Base-by-base conservation (phyloP, 2,888 invertebrate species). In the Platypus cylindrus region DNA sequence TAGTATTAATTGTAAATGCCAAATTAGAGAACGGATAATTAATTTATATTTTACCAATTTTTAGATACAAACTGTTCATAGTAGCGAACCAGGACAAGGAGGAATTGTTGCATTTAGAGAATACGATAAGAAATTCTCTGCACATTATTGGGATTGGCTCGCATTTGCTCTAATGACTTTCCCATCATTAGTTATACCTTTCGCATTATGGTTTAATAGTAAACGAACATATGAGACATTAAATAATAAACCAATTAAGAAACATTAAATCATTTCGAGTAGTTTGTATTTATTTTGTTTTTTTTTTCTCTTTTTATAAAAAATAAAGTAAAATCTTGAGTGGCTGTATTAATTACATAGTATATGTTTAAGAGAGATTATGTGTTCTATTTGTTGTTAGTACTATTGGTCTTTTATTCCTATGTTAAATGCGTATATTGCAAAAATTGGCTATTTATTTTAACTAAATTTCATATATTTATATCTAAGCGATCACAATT, bases 101-200 rank as follows among this genome's bases (percentile, higher is more conserved):
- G 83, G 83, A 35, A 90, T 95, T 54, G 84, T 91, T 33, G 84
- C 89, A 9, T 83, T 79, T 68, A 81, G 74, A 52, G 94, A 95
- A 62, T 95, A 84, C 55, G 90, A 94, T 64, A 85, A 91, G 63
- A 86, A 90, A 56, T 95, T 94, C 67, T 95, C 95, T 2, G 90
- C 94, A 0, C 95, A 95, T 65, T 81, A 89, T 58, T 83, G 91
- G 41, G 95, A 95, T 65, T 98, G 97, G 98, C 70, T 82, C 34
- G 89, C 93, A 16, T 98, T 98, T 57, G 90, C 90, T 20, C 77
- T 97, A 36, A 93, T 98, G 91, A 87, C 93, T 16, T 68, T 94
- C 43, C 94, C 95, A 3, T 91, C 94, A 2, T 68, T 97, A 28
- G 85, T 83, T 26, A 91, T 97, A 59, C 95, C 95, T 37, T 87